phyloP scores from a whole-genome alignment of 92 coral and sea anemone species.

The Plumapathes pennacea region DNA sequence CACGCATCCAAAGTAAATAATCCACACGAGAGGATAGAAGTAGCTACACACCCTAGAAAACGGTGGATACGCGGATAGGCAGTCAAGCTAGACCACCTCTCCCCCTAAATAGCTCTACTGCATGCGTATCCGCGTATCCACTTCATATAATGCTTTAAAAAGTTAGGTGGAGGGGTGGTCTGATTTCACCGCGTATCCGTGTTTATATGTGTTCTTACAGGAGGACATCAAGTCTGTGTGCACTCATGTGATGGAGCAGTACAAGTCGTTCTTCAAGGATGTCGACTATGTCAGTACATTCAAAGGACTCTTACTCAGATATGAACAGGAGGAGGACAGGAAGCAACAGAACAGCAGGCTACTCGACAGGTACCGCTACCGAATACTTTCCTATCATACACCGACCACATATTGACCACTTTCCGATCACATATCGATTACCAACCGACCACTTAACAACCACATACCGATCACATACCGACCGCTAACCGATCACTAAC shows the following conservation, averaged over 20 bases:
- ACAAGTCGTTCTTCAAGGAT: slow-evolving; percentile 74
- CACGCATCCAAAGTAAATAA: neutral
- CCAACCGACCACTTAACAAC: too few species aligned
- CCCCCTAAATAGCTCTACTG: too few species aligned
- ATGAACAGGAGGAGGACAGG: slow-evolving; percentile 93
- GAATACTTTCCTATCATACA: neutral
- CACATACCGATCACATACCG: neutral
- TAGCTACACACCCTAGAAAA: neutral
- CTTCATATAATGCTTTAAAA: too few species aligned
- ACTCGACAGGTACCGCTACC: slow-evolving; percentile 79
- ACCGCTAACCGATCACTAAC: neutral
- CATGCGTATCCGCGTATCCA: too few species aligned
- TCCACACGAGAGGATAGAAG: neutral
- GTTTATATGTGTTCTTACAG: slow-evolving; percentile 35
- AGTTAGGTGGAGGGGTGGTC: too few species aligned
- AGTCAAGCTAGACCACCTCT: too few species aligned
- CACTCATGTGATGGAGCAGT: slow-evolving; percentile 86
- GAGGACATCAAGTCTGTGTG: slow-evolving; percentile 90
- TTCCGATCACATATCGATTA: too few species aligned
- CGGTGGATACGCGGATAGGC: too few species aligned
- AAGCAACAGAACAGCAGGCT: slow-evolving; percentile 71
- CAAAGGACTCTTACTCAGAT: slow-evolving; percentile 86
- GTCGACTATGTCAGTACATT: slow-evolving; percentile 92
- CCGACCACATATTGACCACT: too few species aligned
- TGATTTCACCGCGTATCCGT: too few species aligned